phyloP scores from a whole-genome alignment of 2,888 invertebrate species.

The Oscheius sp. region DNA sequence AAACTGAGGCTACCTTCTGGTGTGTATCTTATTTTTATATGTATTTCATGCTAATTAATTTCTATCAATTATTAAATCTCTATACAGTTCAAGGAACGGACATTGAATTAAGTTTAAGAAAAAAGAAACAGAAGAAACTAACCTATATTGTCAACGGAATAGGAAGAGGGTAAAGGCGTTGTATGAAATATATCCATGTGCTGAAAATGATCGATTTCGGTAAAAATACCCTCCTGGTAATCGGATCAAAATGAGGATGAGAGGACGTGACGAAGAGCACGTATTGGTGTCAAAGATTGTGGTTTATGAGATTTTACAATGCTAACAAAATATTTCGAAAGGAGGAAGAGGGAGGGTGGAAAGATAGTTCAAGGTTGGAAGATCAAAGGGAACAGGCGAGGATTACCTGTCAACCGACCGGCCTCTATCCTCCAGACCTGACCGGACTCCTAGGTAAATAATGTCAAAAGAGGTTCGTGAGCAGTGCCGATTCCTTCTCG shows the following conservation, averaged over 20 bases:
- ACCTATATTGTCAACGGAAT: constrained; percentile 11
- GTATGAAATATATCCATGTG: not conserved
- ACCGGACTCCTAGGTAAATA: constrained; percentile 10
- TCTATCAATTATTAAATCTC: too few relatives aligned
- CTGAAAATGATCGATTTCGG: not conserved
- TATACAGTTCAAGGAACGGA: too few relatives aligned
- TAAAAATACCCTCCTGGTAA: not conserved
- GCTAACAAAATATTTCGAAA: not conserved
- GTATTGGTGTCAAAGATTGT: not conserved
- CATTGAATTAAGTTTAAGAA: not conserved
- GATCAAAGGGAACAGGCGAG: not conserved
- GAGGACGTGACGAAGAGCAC: not conserved
- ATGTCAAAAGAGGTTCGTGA: constrained; percentile 19
- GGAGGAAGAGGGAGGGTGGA: not conserved
- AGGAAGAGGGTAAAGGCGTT: not conserved
- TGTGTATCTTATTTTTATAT: too few relatives aligned
- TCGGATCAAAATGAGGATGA: constrained; percentile 7
- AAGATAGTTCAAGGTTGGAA: not conserved
- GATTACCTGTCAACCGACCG: too few relatives aligned
- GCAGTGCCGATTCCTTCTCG: not conserved
- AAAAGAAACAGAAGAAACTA: not conserved
- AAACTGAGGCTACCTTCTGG: too few relatives aligned
- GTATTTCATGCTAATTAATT: too few relatives aligned
- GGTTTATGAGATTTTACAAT: not conserved
- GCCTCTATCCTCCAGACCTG: too few relatives aligned